Percentiles rank a stretch among this genome's conserved stretches.
phyloP scores from a whole-genome alignment of 2,113 vertebrate genomes.

The Lucifuga dentata region DNA sequence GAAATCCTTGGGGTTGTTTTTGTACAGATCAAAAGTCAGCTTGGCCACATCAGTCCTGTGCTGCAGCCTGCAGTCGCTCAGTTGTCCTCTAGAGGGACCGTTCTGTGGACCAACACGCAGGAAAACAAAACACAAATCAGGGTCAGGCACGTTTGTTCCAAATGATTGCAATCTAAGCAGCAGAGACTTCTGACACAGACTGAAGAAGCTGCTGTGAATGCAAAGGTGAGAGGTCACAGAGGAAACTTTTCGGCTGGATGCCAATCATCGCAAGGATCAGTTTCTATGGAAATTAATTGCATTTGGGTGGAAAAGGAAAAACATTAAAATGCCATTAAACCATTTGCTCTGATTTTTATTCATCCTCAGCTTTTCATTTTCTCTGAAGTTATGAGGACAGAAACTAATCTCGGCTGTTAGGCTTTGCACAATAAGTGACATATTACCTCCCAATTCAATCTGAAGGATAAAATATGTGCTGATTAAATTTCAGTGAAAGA shows the following conservation, averaged over 20 bases:
- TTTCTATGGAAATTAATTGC: conserved; percentile 55
- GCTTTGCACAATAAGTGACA: conserved; percentile 15
- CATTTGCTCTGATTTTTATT: conserved; percentile 33
- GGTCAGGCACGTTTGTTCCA: neutral
- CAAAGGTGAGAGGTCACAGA: conserved; percentile 9
- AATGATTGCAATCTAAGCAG: neutral
- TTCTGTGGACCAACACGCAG: conserved; percentile 29
- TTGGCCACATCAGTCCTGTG: conserved; percentile 90
- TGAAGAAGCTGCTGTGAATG: conserved; percentile 3
- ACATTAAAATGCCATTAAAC: conserved; percentile 34
- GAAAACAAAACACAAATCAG: conserved; percentile 6
- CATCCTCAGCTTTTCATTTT: conserved; percentile 13
- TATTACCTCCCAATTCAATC: conserved; percentile 12
- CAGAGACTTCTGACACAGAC: neutral
- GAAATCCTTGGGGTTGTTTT: conserved; percentile 90
- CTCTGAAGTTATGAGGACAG: conserved; percentile 11
- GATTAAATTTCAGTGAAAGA: conserved; percentile 21
- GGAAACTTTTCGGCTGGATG: conserved; percentile 27
- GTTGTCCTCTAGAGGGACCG: conserved; percentile 60
- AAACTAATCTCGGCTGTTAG: conserved; percentile 31
- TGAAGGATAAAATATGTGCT: conserved; percentile 26
- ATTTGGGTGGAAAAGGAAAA: conserved; percentile 38
- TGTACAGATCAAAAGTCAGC: conserved; percentile 93
- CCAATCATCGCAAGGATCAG: conserved; percentile 46
- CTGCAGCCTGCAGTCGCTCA: conserved; percentile 61